A percentile compares a stretch with the other conserved stretches of the same genome.
Evolutionary conservation across 2,113 vertebrate species (phyloP).

Genomic region (Cromileptes altivelis): DNA sequence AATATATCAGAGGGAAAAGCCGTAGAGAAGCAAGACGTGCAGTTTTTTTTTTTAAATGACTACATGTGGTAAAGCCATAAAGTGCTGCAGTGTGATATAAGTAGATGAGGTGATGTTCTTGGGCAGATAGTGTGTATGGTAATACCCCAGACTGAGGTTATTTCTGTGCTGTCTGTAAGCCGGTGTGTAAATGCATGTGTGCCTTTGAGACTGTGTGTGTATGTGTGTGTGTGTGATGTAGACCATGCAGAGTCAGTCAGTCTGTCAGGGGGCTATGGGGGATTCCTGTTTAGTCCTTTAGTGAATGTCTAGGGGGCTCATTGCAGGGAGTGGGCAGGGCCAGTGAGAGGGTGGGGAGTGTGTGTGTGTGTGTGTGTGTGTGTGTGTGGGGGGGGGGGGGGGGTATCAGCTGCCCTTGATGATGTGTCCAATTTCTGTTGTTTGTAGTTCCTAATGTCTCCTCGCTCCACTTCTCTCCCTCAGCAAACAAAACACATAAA

Average conservation of each 20-base stretch:
- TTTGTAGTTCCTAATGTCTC: constrained; percentile 36
- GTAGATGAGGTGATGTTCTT: constrained; percentile 9
- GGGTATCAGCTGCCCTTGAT: constrained; percentile 46
- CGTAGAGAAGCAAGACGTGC: not conserved
- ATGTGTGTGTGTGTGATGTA: constrained; percentile 38
- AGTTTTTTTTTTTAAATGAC: constrained; percentile 9
- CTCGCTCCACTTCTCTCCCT: constrained; percentile 5
- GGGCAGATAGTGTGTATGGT: constrained; percentile 39
- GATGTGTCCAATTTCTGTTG: constrained; percentile 60
- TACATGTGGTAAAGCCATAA: constrained; percentile 18
- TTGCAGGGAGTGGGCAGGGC: constrained; percentile 40
- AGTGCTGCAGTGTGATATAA: constrained; percentile 32
- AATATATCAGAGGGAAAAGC: not conserved
- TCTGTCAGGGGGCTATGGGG: constrained; percentile 68
- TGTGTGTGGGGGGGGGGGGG: too few species aligned
- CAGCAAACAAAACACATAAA: constrained; percentile 11
- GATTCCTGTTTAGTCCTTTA: constrained; percentile 71
- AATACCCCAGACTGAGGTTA: constrained; percentile 54
- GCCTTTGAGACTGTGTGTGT: not conserved
- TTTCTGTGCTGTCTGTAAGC: constrained; percentile 65
- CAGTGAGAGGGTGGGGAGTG: not conserved
- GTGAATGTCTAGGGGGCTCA: constrained; percentile 55
- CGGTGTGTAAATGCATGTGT: constrained; percentile 27
- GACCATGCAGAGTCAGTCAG: constrained; percentile 73
- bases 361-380: too few species aligned